These are phyloP conservation scores for Campylomormyrus tamandua DNA, from an alignment of 2,113 vertebrate genomes.

Conservation along the genomic window DNA sequence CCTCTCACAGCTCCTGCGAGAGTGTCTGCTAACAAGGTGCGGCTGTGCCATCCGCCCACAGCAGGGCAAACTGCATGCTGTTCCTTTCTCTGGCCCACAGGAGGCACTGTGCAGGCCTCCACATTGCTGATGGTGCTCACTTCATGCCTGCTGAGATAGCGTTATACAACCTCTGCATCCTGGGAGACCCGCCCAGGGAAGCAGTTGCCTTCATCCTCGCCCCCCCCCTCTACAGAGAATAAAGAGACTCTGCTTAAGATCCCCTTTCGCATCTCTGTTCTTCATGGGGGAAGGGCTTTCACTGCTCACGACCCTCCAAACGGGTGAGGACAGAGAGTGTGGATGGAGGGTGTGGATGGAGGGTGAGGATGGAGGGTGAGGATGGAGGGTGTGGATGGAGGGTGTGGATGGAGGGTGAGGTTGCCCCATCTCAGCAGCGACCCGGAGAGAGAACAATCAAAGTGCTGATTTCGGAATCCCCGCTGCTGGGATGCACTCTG, in stretches of 20 bases:
- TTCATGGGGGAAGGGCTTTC: not conserved
- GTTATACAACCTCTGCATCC: not conserved
- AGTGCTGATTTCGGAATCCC: not conserved
- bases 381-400: not conserved
- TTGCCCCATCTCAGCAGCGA: not conserved
- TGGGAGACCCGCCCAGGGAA: not conserved
- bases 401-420: not conserved
- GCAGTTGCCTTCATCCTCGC: not conserved
- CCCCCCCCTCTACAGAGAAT: not conserved
- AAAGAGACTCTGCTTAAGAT: slow-evolving; percentile 15
- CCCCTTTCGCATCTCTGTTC: not conserved
- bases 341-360: not conserved
- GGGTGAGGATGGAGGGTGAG: too few species aligned
- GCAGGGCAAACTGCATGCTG: not conserved
- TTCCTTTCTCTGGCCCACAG: not conserved
- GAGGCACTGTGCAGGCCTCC: not conserved
- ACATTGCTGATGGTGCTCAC: not conserved
- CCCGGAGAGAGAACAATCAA: not conserved
- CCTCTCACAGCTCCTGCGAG: slow-evolving; percentile 63
- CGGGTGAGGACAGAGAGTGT: not conserved
- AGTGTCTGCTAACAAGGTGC: slow-evolving; percentile 66
- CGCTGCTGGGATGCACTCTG: not conserved
- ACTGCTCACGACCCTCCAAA: too few species aligned
- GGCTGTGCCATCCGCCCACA: not conserved
- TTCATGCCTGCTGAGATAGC: not conserved